Evolutionary conservation across 2,888 invertebrate genomes (phyloP).

Genomic region (Pseudoips prasinana): DNA sequence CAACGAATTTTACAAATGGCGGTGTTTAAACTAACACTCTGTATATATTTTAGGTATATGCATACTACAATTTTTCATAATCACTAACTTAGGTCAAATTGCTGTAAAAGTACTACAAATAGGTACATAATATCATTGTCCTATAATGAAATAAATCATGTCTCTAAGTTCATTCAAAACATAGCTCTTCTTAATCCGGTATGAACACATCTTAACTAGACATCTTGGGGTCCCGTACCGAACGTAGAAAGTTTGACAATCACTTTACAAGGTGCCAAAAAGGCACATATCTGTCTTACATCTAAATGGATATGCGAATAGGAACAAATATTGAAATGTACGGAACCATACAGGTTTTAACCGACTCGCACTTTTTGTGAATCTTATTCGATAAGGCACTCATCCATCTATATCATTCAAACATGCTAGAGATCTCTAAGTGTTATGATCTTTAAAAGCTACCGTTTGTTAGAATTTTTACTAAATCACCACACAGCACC

Average conservation of each 20-base stretch:
- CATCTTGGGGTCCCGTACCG: conserved; percentile 20
- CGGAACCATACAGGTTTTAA: conserved; percentile 17
- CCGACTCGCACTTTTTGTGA: conserved; percentile 19
- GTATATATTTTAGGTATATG: too few relatives aligned
- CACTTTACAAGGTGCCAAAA: conserved; percentile 5
- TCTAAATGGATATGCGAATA: conserved; percentile 33
- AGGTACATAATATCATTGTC: too few relatives aligned
- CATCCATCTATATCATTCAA: conserved; percentile 33
- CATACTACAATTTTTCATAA: too few relatives aligned
- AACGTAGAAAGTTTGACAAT: too few relatives aligned
- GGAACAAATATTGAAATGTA: conserved; percentile 25
- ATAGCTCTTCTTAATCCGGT: conserved; percentile 16
- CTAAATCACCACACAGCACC: too few relatives aligned
- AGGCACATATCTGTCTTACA: conserved; percentile 17
- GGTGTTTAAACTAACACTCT: too few relatives aligned
- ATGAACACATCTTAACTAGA: conserved; percentile 37
- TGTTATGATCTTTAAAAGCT: conserved; percentile 22
- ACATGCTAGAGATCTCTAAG: conserved; percentile 35
- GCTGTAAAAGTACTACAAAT: too few relatives aligned
- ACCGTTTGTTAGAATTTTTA: conserved; percentile 15
- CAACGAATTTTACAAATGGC: too few relatives aligned
- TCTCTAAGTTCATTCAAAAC: conserved; percentile 1
- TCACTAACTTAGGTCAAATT: too few relatives aligned
- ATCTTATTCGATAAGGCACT: conserved; percentile 29
- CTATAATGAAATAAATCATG: too few relatives aligned